Evolutionary conservation across 2,797 vertebrate species (phyloP).

Genomic region (Lemur catta): DNA sequence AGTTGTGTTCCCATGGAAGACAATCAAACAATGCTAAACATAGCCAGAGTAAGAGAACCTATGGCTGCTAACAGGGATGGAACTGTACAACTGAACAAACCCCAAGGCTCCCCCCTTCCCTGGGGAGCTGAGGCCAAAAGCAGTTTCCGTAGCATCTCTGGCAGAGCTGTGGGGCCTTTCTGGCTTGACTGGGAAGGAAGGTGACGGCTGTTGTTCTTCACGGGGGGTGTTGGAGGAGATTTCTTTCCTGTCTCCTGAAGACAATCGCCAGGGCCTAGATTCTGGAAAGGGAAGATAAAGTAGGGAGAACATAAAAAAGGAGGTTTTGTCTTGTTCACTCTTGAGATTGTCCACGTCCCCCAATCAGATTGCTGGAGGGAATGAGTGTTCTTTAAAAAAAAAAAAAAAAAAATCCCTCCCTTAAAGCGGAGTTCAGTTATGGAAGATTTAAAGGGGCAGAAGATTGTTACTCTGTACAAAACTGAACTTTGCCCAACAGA

Average conservation of each 20-base stretch:
- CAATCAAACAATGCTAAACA: conserved; percentile 66
- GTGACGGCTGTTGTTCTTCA: not conserved
- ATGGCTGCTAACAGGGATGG: not conserved
- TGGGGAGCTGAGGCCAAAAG: conserved; percentile 14
- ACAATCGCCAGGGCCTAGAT: not conserved
- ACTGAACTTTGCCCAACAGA: not conserved
- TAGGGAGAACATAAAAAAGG: not conserved
- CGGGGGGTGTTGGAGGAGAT: too few species aligned
- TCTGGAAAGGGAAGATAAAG: not conserved
- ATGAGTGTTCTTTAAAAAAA: not conserved
- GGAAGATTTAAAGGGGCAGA: not conserved
- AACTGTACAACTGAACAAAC: not conserved
- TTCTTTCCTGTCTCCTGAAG: not conserved
- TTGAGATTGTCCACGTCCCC: not conserved
- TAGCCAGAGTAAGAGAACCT: conserved; percentile 7
- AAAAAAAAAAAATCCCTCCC: not conserved
- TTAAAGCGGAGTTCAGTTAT: conserved; percentile 19
- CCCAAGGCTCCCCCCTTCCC: not conserved
- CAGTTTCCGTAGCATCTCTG: not conserved
- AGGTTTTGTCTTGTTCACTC: not conserved
- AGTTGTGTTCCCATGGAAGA: conserved; percentile 65
- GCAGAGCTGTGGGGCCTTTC: not conserved
- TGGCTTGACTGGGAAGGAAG: not conserved
- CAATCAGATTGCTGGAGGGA: conserved; percentile 1
- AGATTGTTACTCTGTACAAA: not conserved